Evolutionary conservation across 2,113 vertebrate genomes (phyloP).

Genomic region (Apus apus): DNA sequence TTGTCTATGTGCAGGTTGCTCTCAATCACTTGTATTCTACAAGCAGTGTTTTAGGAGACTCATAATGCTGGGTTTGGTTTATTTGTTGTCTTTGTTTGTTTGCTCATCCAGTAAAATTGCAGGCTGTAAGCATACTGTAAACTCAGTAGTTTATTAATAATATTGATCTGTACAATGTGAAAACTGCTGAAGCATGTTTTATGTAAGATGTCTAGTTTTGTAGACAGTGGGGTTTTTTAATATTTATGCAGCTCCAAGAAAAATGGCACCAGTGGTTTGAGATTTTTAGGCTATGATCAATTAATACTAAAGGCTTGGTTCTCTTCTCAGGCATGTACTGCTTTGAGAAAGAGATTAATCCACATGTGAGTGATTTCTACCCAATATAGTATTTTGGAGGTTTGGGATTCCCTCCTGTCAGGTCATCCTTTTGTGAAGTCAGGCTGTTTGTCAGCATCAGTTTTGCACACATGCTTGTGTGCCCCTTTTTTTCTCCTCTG

Average conservation of each 20-base stretch:
- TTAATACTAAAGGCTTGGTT: background rate
- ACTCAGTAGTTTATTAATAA: background rate
- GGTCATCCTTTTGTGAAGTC: background rate
- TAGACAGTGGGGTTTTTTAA: background rate
- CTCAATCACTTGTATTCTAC: background rate
- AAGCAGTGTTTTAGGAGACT: background rate
- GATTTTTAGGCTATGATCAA: background rate
- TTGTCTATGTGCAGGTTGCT: background rate
- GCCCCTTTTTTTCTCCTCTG: accelerated
- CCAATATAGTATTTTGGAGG: background rate
- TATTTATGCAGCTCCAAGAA: background rate
- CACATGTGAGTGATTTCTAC: background rate
- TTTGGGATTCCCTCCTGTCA: background rate
- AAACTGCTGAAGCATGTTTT: background rate
- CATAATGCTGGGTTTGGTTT: background rate
- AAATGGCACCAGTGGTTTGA: background rate
- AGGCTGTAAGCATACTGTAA: background rate
- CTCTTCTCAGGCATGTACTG: background rate
- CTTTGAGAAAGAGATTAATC: background rate
- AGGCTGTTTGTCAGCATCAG: background rate
- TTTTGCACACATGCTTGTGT: background rate
- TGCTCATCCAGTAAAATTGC: background rate
- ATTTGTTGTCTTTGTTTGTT: background rate
- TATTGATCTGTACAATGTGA: background rate
- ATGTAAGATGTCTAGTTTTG: background rate